These are phyloP conservation scores for Drosophila punjabiensis DNA, from an alignment of 1,140 invertebrate genomes.

Conservation along the genomic window DNA sequence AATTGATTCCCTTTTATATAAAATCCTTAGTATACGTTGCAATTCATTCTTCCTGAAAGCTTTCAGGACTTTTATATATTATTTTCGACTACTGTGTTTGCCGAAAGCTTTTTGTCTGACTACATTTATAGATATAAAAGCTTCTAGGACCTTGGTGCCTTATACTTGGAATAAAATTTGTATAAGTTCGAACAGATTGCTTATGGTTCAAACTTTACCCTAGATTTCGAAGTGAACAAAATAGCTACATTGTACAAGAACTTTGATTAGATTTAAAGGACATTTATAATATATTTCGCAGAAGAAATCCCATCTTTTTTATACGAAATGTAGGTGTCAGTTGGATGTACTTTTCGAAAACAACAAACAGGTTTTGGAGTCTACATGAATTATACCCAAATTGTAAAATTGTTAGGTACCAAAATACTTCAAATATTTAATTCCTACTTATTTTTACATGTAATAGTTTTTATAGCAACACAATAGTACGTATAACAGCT, in stretches of 20 bases:
- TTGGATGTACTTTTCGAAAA: neutral
- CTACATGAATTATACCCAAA: neutral
- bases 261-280: neutral
- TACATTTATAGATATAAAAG: neutral
- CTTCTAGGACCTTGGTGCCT: neutral
- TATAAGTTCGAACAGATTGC: neutral
- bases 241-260: neutral
- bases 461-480: neutral
- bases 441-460: neutral
- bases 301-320: neutral
- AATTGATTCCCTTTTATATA: neutral
- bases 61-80: neutral
- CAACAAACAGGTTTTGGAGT: neutral
- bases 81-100: neutral
- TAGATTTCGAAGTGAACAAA: neutral
- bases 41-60: neutral
- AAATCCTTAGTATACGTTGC: neutral
- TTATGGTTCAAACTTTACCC: neutral
- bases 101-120: neutral
- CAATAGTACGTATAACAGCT: neutral
- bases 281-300: neutral
- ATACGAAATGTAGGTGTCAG: neutral
- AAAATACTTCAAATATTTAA: no score
- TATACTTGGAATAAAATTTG: neutral
- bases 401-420: neutral